Percentiles rank a stretch among this genome's conserved stretches.
These are phyloP conservation scores for Syngnathus rostellatus DNA, from an alignment of 2,797 vertebrate species.

Conservation along the genomic window DNA sequence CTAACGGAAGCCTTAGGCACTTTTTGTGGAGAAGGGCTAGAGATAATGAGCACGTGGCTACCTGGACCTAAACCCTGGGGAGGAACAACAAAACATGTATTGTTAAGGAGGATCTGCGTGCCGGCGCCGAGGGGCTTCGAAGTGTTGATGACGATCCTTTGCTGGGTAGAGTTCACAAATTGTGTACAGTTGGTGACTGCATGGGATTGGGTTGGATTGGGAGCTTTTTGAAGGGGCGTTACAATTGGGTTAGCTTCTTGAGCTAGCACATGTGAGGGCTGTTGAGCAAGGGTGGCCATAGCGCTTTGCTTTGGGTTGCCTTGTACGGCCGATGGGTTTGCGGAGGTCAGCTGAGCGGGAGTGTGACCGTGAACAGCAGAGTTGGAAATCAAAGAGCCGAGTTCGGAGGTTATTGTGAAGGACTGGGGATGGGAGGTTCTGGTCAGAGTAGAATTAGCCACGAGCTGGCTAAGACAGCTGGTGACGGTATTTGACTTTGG, in stretches of 20 bases:
- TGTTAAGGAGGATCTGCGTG: conserved; percentile 91
- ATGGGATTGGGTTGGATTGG: conserved; percentile 25
- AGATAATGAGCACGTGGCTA: conserved; percentile 86
- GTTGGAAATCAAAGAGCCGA: conserved; percentile 52
- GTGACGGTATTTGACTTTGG: conserved; percentile 55
- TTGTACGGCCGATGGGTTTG: conserved; percentile 22
- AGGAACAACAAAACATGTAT: conserved; percentile 84
- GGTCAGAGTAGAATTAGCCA: conserved; percentile 74
- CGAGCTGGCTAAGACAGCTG: conserved; percentile 73
- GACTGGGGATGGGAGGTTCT: conserved; percentile 65
- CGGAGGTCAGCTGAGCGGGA: conserved; percentile 31
- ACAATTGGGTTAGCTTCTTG: conserved; percentile 18
- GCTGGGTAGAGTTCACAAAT: conserved; percentile 67
- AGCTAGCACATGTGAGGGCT: conserved; percentile 17
- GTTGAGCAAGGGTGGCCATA: conserved; percentile 5
- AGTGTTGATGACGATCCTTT: conserved; percentile 91
- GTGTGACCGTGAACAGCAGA: not conserved
- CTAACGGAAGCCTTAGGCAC: conserved; percentile 50
- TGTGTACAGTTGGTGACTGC: conserved; percentile 18
- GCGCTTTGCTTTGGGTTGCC: conserved; percentile 20
- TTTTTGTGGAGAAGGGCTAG: conserved; percentile 58
- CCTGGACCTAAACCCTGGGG: conserved; percentile 88
- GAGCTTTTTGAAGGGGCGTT: conserved; percentile 19
- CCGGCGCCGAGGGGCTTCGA: conserved; percentile 83
- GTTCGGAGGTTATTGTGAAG: conserved; percentile 48